A percentile compares a stretch with the other conserved stretches of the same genome.
Evolutionary conservation across 1,140 invertebrate species (phyloP).

Genomic region (Drosophila obscura): DNA sequence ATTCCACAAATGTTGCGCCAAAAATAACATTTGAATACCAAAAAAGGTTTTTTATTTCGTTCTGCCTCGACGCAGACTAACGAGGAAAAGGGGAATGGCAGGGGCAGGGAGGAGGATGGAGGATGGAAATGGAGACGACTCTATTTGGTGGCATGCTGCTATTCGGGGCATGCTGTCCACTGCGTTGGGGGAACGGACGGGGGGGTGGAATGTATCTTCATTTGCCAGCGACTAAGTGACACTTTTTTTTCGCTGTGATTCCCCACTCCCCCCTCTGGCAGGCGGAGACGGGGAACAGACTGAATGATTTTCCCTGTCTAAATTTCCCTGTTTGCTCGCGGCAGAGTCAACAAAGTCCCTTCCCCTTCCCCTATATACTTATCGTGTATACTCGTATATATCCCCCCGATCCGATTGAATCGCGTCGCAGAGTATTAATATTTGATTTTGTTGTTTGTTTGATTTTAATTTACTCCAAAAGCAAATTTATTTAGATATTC

Average conservation of each 20-base stretch:
- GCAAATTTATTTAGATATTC: slow-evolving; percentile 63
- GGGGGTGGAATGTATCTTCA: slow-evolving; percentile 39
- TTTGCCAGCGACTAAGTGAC: slow-evolving; percentile 64
- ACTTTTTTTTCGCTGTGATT: slow-evolving; percentile 61
- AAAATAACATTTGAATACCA: slow-evolving; percentile 79
- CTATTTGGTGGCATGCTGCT: slow-evolving; percentile 46
- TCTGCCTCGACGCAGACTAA: slow-evolving; percentile 52
- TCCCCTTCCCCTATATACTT: not conserved
- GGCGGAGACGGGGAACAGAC: slow-evolving; percentile 51
- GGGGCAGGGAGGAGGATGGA: not conserved
- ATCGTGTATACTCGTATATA: not conserved
- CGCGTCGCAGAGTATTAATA: slow-evolving; percentile 69
- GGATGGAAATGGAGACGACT: slow-evolving; percentile 54
- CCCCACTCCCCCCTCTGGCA: not conserved
- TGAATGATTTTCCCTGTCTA: slow-evolving; percentile 60
- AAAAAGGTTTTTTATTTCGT: slow-evolving; percentile 62
- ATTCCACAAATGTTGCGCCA: slow-evolving; percentile 67
- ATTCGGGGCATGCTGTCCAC: slow-evolving; percentile 20
- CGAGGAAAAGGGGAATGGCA: slow-evolving; percentile 17
- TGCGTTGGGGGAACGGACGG: not conserved
- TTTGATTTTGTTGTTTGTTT: slow-evolving; percentile 79
- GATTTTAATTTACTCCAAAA: slow-evolving; percentile 74
- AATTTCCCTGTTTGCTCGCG: slow-evolving; percentile 55
- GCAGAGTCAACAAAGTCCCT: too few species aligned
- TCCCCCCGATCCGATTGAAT: slow-evolving; percentile 41